Percentiles rank a stretch among this genome's conserved stretches.
Conservation (phyloP, 2,888 invertebrate species). For the Zaprionus obscuricornis region DNA sequence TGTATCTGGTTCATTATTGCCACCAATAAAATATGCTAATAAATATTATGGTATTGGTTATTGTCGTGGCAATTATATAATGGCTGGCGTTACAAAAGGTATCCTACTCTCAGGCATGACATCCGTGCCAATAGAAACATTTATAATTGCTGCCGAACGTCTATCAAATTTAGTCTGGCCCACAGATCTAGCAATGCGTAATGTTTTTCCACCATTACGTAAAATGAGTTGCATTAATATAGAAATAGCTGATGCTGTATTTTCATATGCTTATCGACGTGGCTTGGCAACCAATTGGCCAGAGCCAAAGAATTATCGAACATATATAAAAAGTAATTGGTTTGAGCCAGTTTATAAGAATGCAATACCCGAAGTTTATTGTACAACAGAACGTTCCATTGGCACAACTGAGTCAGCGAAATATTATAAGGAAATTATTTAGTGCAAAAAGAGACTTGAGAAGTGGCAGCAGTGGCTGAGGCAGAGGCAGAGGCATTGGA, state of each 20-base stretch:
- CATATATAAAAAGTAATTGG: constrained; percentile 37
- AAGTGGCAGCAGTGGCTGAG: too few species aligned
- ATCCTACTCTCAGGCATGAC: constrained; percentile 55
- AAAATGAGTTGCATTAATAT: constrained; percentile 49
- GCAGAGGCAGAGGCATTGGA: too few species aligned
- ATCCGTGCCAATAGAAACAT: constrained; percentile 55
- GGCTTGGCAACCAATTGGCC: constrained; percentile 58
- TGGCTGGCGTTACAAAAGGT: constrained; percentile 50
- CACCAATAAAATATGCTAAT: constrained; percentile 59
- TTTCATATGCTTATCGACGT: constrained; percentile 50
- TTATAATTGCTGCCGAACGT: constrained; percentile 54
- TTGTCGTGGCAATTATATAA: constrained; percentile 33
- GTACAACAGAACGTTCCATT: constrained; percentile 21
- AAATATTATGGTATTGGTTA: constrained; percentile 53
- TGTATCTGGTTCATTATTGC: constrained; percentile 26
- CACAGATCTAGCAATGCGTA: constrained; percentile 42
- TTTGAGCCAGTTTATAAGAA: constrained; percentile 12
- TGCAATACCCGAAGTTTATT: constrained; percentile 3
- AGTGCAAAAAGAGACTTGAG: background rate
- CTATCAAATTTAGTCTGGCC: constrained; percentile 59
- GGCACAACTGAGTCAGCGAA: constrained; percentile 44
- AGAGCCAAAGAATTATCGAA: constrained; percentile 45
- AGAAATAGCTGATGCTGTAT: constrained; percentile 50
- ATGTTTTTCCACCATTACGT: constrained; percentile 55
- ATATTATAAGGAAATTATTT: constrained; percentile 35